phyloP scores from a whole-genome alignment of 2,797 vertebrate genomes.

The Pseudochromis fuscus region DNA sequence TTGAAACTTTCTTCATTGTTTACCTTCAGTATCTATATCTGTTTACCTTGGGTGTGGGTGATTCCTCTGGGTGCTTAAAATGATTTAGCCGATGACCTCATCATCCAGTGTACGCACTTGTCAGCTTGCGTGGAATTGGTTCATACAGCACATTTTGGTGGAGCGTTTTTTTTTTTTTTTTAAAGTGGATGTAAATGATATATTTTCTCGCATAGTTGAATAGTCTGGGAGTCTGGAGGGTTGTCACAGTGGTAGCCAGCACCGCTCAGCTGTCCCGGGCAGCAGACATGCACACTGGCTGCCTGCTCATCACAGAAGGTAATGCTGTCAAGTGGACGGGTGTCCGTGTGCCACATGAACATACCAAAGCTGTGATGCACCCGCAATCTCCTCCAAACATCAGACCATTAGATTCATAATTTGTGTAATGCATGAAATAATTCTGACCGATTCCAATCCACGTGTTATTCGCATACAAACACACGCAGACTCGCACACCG shows the following conservation, averaged over 20 bases:
- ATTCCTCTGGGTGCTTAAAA: conserved; percentile 75
- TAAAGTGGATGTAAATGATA: conserved; percentile 66
- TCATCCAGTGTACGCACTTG: conserved; percentile 71
- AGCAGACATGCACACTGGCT: conserved; percentile 39
- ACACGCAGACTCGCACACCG: conserved; percentile 39
- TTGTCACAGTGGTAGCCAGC: conserved; percentile 57
- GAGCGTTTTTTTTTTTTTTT: conserved; percentile 14
- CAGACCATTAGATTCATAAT: conserved; percentile 48
- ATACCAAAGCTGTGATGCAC: conserved; percentile 51
- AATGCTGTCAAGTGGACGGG: conserved; percentile 47
- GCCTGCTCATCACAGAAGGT: conserved; percentile 53
- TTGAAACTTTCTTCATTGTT: conserved; percentile 67
- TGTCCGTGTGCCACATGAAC: conserved; percentile 36
- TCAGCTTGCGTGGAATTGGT: conserved; percentile 59
- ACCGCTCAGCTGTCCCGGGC: conserved; percentile 20
- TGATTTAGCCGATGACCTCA: conserved; percentile 76
- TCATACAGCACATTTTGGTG: conserved; percentile 50
- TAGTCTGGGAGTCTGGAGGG: conserved; percentile 52
- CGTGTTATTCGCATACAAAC: conserved; percentile 47
- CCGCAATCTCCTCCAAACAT: conserved; percentile 47
- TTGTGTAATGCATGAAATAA: conserved; percentile 61
- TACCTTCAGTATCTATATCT: conserved; percentile 80
- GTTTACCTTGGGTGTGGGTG: conserved; percentile 77
- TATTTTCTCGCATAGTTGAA: conserved; percentile 67
- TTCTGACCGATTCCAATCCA: conserved; percentile 38